Evolutionary conservation across 2,113 vertebrate genomes (phyloP).

Genomic region (Anarrhichthys ocellatus): DNA sequence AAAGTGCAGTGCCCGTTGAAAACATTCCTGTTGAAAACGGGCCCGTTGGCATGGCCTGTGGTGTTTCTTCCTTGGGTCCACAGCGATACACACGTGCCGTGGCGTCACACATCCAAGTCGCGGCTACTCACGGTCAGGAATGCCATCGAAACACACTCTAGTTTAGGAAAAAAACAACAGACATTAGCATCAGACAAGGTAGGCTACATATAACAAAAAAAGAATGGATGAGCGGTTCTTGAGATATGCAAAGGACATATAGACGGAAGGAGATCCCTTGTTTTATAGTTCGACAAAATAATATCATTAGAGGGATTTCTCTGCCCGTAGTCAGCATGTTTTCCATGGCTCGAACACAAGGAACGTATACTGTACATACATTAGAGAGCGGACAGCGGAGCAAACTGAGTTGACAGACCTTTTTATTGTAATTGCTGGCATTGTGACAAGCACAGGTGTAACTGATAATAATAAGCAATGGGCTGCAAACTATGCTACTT

Average conservation of each 20-base stretch:
- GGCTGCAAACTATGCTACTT: not conserved
- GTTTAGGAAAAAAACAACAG: not conserved
- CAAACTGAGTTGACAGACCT: not conserved
- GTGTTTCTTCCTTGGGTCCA: not conserved
- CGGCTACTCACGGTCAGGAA: not conserved
- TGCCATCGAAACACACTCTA: too few relatives aligned
- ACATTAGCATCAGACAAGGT: not conserved
- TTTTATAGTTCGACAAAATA: not conserved
- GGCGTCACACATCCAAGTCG: not conserved
- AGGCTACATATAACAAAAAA: not conserved
- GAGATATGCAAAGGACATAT: not conserved
- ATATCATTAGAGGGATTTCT: constrained; percentile 14
- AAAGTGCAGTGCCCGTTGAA: not conserved
- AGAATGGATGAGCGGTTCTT: not conserved
- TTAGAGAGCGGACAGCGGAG: not conserved
- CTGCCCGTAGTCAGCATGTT: not conserved
- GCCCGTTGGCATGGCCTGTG: too few relatives aligned
- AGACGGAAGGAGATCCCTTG: not conserved
- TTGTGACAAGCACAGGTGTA: not conserved
- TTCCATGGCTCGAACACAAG: not conserved
- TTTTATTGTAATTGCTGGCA: not conserved
- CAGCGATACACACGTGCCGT: not conserved
- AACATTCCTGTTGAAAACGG: not conserved
- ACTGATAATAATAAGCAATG: not conserved
- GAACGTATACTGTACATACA: not conserved